Evolutionary conservation across 2,113 vertebrate species (phyloP).

Genomic region (Caloenas nicobarica): DNA sequence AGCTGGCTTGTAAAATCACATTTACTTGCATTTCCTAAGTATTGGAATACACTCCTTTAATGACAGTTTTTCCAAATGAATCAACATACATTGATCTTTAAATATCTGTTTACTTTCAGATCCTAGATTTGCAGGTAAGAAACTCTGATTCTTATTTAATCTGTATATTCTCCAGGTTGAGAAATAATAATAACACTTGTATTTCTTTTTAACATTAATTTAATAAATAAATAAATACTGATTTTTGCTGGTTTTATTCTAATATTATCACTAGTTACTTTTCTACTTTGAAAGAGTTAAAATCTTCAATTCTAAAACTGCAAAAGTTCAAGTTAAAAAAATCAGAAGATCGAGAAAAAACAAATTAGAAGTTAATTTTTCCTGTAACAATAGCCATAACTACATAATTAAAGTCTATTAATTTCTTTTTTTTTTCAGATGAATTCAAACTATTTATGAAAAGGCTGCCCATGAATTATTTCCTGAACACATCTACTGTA

Average conservation of each 20-base stretch:
- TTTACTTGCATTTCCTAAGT: not conserved
- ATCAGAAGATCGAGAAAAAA: not conserved
- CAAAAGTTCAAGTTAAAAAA: not conserved
- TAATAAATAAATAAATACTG: not conserved
- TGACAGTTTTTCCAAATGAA: not conserved
- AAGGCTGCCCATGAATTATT: constrained; percentile 90
- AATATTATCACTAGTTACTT: not conserved
- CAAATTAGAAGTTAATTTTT: not conserved
- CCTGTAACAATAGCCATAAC: not conserved
- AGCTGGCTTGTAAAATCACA: not conserved
- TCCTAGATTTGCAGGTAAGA: not conserved
- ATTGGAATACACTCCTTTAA: not conserved
- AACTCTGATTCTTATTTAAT: not conserved
- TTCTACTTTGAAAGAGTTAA: not conserved
- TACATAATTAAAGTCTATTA: not conserved
- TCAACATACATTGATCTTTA: not conserved
- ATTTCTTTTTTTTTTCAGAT: constrained; percentile 74
- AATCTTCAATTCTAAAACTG: not conserved
- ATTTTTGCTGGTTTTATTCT: not conserved
- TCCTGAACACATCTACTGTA: constrained; percentile 90
- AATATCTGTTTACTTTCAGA: not conserved
- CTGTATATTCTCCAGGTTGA: not conserved
- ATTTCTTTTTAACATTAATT: not conserved
- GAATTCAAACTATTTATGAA: constrained; percentile 95
- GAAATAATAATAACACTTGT: not conserved